phyloP scores from a whole-genome alignment of 2,113 vertebrate genomes.

The Diphyllodes magnificus region DNA sequence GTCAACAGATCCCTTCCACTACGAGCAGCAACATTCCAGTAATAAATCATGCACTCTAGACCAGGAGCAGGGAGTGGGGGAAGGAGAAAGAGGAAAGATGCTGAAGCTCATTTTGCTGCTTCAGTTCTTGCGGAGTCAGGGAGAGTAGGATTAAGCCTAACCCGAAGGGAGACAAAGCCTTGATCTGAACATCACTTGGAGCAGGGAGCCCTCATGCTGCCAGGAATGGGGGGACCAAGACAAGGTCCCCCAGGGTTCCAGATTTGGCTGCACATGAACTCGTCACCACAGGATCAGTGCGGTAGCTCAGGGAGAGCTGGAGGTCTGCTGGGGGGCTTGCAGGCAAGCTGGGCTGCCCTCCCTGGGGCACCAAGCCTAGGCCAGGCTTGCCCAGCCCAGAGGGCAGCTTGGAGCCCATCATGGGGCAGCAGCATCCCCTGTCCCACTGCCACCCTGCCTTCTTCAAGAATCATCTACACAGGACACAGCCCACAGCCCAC shows the following conservation, averaged over 20 bases:
- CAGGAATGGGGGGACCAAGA: not conserved
- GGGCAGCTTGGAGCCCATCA: not conserved
- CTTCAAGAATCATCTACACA: not conserved
- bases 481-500: accelerated
- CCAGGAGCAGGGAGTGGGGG: not conserved
- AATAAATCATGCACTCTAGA: not conserved
- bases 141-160: not conserved
- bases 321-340: not conserved
- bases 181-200: not conserved
- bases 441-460: not conserved
- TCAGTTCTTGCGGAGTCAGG: not conserved
- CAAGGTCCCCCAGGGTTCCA: not conserved
- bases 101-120: slow-evolving; percentile 8
- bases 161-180: not conserved
- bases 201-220: not conserved
- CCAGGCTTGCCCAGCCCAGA: not conserved
- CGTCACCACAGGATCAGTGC: accelerated
- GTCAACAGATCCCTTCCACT: not conserved
- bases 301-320: not conserved
- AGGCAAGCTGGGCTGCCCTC: not conserved
- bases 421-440: not conserved
- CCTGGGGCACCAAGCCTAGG: not conserved
- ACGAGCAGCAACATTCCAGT: not conserved
- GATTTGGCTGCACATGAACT: not conserved
- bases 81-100: not conserved